phyloP scores from a whole-genome alignment of 1,140 invertebrate species.

The Ips nitidus region DNA sequence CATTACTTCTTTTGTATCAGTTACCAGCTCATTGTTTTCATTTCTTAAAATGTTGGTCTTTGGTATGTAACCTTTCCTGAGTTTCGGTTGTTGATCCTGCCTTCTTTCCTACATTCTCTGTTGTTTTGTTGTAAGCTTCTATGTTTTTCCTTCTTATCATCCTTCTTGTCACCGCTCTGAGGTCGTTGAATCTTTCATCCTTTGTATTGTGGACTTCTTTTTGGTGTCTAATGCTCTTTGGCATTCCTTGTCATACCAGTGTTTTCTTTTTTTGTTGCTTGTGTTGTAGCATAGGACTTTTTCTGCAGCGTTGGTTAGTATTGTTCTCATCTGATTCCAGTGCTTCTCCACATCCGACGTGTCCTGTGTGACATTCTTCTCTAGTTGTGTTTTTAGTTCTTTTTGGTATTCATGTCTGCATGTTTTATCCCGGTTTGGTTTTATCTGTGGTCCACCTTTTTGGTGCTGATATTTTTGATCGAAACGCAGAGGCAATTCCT shows the following conservation, averaged over 20 bases:
- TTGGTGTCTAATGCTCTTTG: constrained; percentile 17
- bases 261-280: constrained; percentile 21
- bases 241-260: constrained; percentile 18
- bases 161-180: constrained; percentile 12
- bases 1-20: constrained; percentile 5
- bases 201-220: constrained; percentile 17
- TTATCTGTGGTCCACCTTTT: constrained; percentile 6
- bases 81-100: constrained; percentile 12
- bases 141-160: constrained; percentile 20
- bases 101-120: constrained; percentile 8
- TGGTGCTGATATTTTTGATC: constrained; percentile 14
- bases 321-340: constrained; percentile 13
- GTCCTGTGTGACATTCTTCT: constrained; percentile 16
- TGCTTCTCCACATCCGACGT: constrained; percentile 6
- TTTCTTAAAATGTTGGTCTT: constrained; percentile 17
- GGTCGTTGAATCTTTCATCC: constrained; percentile 7
- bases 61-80: constrained; percentile 11
- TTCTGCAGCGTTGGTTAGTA: constrained; percentile 16
- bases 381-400: constrained; percentile 16
- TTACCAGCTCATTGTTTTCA: constrained; percentile 4
- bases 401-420: constrained; percentile 19
- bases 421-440: constrained; percentile 20
- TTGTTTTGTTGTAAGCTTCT: constrained; percentile 23
- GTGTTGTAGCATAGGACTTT: constrained; percentile 11
- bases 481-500: too few relatives aligned